Percentiles rank a stretch among this genome's conserved stretches.
These are phyloP conservation scores for Ficedula albicollis DNA, from an alignment of 2,797 vertebrate species.

Conservation along the genomic window DNA sequence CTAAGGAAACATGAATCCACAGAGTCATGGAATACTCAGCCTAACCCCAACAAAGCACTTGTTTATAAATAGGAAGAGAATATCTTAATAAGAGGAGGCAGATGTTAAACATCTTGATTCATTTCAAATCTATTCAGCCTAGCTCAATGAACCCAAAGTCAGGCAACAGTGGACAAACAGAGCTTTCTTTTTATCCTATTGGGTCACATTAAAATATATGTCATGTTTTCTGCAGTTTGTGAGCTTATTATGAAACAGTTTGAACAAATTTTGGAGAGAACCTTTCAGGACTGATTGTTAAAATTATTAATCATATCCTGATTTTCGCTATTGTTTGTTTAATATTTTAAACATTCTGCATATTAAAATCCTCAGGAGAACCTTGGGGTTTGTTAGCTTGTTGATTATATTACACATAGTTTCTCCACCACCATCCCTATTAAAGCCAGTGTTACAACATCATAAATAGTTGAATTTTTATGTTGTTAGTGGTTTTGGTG, in stretches of 20 bases:
- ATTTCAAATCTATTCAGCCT: slow-evolving; percentile 62
- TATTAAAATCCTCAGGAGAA: slow-evolving; percentile 18
- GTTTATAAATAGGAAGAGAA: slow-evolving; percentile 77
- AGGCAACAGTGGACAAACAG: slow-evolving; percentile 52
- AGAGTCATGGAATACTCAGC: slow-evolving; percentile 45
- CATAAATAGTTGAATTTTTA: slow-evolving; percentile 51
- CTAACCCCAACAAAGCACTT: slow-evolving; percentile 67
- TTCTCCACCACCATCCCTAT: neutral
- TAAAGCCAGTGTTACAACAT: slow-evolving; percentile 22
- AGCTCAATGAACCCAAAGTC: slow-evolving; percentile 56
- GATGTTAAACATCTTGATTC: slow-evolving; percentile 77
- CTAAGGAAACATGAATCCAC: slow-evolving; percentile 27
- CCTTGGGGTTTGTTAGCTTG: neutral
- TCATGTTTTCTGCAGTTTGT: slow-evolving; percentile 52
- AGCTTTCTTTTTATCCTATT: slow-evolving; percentile 61
- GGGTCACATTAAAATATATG: slow-evolving; percentile 66
- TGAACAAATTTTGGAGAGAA: slow-evolving; percentile 35
- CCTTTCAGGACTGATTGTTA: neutral
- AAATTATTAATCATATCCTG: slow-evolving; percentile 22
- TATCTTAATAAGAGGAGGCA: slow-evolving; percentile 76
- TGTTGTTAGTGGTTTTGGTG: neutral
- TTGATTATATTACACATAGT: neutral
- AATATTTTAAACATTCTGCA: slow-evolving; percentile 29
- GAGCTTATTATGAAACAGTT: slow-evolving; percentile 24
- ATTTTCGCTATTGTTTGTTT: slow-evolving; percentile 25